Evolutionary conservation across 2,797 vertebrate species (phyloP).

Genomic region (Limosa lapponica): DNA sequence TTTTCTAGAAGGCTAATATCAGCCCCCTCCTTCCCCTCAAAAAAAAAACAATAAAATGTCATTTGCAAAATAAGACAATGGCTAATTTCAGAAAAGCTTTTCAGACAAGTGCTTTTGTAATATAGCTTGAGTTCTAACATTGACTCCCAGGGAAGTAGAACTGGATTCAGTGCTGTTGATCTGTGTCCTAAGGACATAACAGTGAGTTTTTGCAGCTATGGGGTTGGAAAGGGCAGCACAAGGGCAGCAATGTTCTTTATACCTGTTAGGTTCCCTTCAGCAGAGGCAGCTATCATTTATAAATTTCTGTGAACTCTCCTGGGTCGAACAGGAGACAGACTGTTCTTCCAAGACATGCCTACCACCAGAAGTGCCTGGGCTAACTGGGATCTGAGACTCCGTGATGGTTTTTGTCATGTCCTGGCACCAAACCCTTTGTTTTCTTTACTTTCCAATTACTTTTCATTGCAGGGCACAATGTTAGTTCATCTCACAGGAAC

Average conservation of each 20-base stretch:
- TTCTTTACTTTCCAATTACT: slow-evolving; percentile 4
- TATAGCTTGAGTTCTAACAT: not conserved
- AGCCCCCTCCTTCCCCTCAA: rapidly evolving
- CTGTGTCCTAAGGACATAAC: not conserved
- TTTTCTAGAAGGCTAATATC: not conserved
- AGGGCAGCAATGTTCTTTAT: not conserved
- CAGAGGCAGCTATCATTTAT: not conserved
- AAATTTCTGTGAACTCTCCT: not conserved
- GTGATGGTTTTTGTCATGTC: not conserved
- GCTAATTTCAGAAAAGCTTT: not conserved
- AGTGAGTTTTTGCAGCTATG: rapidly evolving
- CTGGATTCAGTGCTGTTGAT: not conserved
- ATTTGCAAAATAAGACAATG: not conserved
- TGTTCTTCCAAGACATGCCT: slow-evolving; percentile 33
- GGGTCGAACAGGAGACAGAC: not conserved
- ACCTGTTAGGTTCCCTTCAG: not conserved
- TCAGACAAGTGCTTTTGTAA: not conserved
- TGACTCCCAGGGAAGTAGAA: not conserved
- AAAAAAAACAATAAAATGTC: not conserved
- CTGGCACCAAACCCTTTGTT: not conserved
- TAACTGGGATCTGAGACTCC: not conserved
- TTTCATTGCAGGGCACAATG: not conserved
- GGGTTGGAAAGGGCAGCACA: not conserved
- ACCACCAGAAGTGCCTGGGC: not conserved
- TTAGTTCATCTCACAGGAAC: slow-evolving; percentile 49